phyloP scores from a whole-genome alignment of 1,140 invertebrate species.

The Eriosoma lanigerum region DNA sequence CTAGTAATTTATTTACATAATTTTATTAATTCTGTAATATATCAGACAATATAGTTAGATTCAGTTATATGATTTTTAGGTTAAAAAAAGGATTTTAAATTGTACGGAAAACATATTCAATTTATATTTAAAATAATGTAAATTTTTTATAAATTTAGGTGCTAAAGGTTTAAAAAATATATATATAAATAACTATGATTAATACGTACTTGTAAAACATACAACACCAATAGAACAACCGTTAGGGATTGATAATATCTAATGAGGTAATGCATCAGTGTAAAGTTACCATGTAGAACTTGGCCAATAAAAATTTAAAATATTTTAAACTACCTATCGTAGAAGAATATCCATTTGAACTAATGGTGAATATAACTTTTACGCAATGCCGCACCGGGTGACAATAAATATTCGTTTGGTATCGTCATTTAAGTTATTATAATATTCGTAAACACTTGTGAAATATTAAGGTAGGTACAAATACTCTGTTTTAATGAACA shows the following conservation, averaged over 20 bases:
- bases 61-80: too few species aligned
- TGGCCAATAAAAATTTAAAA: not conserved
- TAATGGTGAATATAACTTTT: not conserved
- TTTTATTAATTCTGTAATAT: too few species aligned
- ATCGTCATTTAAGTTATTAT: slow-evolving; percentile 7
- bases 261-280: not conserved
- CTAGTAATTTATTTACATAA: too few species aligned
- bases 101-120: too few species aligned
- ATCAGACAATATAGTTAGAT: too few species aligned
- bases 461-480: not conserved
- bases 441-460: slow-evolving; percentile 8
- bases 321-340: too few species aligned
- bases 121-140: too few species aligned
- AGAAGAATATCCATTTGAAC: not conserved
- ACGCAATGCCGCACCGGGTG: not conserved
- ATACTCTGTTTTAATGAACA: slow-evolving; percentile 3
- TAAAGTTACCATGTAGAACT: not conserved
- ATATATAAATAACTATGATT: too few species aligned
- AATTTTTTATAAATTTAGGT: too few species aligned
- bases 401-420: not conserved
- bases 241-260: not conserved
- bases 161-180: too few species aligned
- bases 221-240: not conserved
- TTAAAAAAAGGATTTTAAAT: too few species aligned
- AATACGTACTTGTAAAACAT: too few species aligned